phyloP scores from a whole-genome alignment of 2,888 invertebrate genomes.

The Melangyna quadrimaculata region DNA sequence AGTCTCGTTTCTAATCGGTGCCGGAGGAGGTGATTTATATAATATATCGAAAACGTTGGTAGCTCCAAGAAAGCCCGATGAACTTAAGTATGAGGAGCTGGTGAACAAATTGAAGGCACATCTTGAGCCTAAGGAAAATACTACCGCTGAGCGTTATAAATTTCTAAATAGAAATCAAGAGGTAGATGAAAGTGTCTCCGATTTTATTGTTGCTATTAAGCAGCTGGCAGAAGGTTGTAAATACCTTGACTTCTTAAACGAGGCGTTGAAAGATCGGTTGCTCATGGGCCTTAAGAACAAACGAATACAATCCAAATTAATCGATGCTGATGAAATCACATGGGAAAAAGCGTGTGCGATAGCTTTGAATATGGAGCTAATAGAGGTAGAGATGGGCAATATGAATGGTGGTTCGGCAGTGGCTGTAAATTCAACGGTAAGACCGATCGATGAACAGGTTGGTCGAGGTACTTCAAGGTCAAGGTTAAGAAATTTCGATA shows the following conservation, averaged over 20 bases:
- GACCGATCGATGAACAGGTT: neutral
- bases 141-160: constrained; percentile 4
- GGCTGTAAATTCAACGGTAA: neutral
- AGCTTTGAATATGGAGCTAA: too few relatives aligned
- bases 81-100: neutral
- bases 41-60: neutral
- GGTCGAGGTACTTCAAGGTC: neutral
- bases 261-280: neutral
- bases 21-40: neutral
- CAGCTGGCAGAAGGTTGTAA: constrained; percentile 5
- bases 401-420: neutral
- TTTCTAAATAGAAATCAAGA: constrained; percentile 12
- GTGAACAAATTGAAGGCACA: too few relatives aligned
- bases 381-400: neutral
- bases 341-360: too few relatives aligned
- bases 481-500: neutral
- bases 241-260: neutral
- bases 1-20: neutral
- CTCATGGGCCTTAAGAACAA: too few relatives aligned
- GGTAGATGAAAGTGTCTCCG: neutral
- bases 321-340: too few relatives aligned
- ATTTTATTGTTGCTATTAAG: constrained; percentile 22
- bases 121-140: too few relatives aligned
- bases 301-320: too few relatives aligned
- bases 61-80: neutral